A percentile compares a stretch with the other conserved stretches of the same genome.
These are phyloP conservation scores for Rhogogaster chlorosoma DNA, from an alignment of 2,888 invertebrate genomes.

Conservation along the genomic window DNA sequence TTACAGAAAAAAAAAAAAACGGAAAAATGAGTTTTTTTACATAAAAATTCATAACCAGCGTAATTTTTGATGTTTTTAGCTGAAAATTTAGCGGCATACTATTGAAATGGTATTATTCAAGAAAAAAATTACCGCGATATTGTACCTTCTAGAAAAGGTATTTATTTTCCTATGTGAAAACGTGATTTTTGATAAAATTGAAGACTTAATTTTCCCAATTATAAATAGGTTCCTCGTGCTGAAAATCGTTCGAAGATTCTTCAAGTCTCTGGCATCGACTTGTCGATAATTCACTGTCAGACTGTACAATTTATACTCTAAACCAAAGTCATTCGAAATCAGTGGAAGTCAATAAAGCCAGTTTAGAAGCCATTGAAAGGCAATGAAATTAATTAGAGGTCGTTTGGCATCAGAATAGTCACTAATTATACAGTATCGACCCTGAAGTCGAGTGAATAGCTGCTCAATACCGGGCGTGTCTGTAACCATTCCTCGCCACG, in stretches of 20 bases:
- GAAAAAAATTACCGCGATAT: too few species aligned
- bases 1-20: too few species aligned
- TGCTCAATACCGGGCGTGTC: background rate
- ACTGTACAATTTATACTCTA: background rate
- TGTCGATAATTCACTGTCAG: background rate
- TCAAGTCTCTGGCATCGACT: background rate
- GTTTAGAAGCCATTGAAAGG: background rate
- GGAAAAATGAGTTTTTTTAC: too few species aligned
- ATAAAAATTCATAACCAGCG: too few species aligned
- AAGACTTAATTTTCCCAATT: background rate
- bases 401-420: background rate
- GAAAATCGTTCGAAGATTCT: too few species aligned
- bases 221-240: background rate
- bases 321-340: background rate
- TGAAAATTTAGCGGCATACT: too few species aligned
- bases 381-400: background rate
- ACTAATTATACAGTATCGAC: background rate
- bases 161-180: too few species aligned
- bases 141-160: too few species aligned
- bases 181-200: too few species aligned
- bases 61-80: too few species aligned
- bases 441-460: background rate
- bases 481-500: background rate
- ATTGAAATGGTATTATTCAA: too few species aligned
- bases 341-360: background rate